Evolutionary conservation across 2,113 vertebrate genomes (phyloP).

Genomic region (Xyliphius kryptos): DNA sequence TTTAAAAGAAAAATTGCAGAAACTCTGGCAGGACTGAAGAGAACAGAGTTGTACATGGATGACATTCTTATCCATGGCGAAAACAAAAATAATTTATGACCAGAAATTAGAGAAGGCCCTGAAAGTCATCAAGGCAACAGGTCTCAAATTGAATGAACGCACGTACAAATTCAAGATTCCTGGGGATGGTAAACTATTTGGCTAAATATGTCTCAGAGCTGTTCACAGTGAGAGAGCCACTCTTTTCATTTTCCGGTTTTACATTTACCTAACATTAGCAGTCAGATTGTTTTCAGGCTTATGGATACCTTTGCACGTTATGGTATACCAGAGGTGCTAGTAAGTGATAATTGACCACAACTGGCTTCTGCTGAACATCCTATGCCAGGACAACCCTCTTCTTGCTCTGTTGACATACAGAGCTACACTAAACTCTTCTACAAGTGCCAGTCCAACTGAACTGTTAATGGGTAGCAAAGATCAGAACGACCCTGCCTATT

Average conservation of each 20-base stretch:
- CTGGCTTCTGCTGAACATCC: not conserved
- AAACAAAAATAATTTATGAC: not conserved
- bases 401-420: not conserved
- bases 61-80: not conserved
- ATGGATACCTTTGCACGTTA: not conserved
- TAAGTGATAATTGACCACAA: not conserved
- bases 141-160: not conserved
- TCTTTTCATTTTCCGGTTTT: not conserved
- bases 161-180: not conserved
- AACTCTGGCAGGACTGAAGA: not conserved
- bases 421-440: not conserved
- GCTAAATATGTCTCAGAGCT: not conserved
- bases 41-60: slow-evolving; percentile 16
- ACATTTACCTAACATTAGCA: not conserved
- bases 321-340: not conserved
- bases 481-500: no score
- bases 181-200: not conserved
- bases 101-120: not conserved
- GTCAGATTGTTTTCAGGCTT: not conserved
- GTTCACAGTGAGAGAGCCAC: not conserved
- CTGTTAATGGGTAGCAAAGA: no score
- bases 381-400: not conserved
- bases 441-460: not conserved
- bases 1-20: not conserved
- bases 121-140: not conserved